A percentile compares a stretch with the other conserved stretches of the same genome.
Evolutionary conservation across 2,888 invertebrate species (phyloP).

Genomic region (Nephrotoma appendiculata): DNA sequence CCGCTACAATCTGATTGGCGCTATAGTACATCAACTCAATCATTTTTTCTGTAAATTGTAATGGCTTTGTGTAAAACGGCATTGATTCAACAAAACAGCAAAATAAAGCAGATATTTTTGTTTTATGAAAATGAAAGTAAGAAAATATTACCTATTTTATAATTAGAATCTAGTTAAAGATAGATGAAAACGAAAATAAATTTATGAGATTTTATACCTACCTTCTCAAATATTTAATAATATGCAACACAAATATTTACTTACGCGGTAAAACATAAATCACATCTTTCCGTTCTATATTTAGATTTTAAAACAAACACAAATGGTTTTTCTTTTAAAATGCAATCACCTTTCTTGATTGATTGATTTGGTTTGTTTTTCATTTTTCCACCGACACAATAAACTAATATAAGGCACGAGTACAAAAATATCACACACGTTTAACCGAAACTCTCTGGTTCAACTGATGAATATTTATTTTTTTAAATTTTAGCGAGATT

Average conservation of each 20-base stretch:
- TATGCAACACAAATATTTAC: conserved; percentile 15
- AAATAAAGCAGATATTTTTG: background rate
- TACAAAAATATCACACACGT: background rate
- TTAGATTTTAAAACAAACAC: conserved; percentile 56
- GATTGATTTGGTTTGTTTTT: conserved; percentile 31
- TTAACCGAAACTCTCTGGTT: background rate
- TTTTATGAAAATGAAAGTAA: background rate
- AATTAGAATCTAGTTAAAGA: background rate
- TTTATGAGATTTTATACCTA: background rate
- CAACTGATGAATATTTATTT: background rate
- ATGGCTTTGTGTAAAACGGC: too few relatives aligned
- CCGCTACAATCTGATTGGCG: too few relatives aligned
- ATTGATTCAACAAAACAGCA: background rate
- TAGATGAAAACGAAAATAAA: background rate
- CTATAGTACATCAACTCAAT: too few relatives aligned
- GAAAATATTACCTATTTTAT: background rate
- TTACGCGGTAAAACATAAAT: conserved; percentile 61
- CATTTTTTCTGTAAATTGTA: too few relatives aligned
- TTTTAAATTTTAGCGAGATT: background rate
- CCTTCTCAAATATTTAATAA: background rate
- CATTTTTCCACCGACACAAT: conserved; percentile 7
- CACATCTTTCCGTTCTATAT: conserved; percentile 54
- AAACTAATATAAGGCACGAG: background rate
- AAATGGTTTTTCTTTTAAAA: conserved; percentile 61
- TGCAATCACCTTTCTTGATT: conserved; percentile 48